These are phyloP conservation scores for Eumeta japonica DNA, from an alignment of 1,140 invertebrate genomes.

Conservation along the genomic window DNA sequence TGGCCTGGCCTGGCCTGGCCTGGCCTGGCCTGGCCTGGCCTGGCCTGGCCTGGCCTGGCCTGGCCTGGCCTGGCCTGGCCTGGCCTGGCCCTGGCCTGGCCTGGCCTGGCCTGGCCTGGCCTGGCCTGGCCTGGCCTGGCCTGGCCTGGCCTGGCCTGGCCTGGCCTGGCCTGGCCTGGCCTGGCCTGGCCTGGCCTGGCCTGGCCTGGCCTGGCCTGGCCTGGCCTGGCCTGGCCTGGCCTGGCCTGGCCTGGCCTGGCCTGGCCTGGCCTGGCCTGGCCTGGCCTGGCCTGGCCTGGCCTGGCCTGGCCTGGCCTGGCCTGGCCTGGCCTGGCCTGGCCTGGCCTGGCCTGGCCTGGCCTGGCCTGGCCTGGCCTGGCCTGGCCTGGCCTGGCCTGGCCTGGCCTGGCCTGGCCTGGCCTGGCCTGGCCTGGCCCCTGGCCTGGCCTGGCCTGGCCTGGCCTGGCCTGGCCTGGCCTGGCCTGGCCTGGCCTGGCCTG, in stretches of 20 bases:
- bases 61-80: slow-evolving; percentile 3
- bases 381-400: slow-evolving; percentile 1
- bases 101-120: slow-evolving; percentile 1
- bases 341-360: slow-evolving; percentile 1
- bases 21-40: neutral
- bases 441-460: neutral
- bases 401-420: slow-evolving; percentile 1
- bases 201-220: slow-evolving; percentile 5
- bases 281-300: slow-evolving; percentile 5
- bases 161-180: slow-evolving; percentile 2
- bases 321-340: neutral
- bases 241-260: slow-evolving; percentile 1
- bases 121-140: slow-evolving; percentile 1
- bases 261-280: slow-evolving; percentile 1
- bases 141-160: slow-evolving; percentile 9
- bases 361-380: slow-evolving; percentile 1
- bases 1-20: neutral
- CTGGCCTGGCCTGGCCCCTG: no score
- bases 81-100: no score
- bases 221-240: slow-evolving; percentile 8
- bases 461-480: slow-evolving; percentile 1
- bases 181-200: slow-evolving; percentile 1
- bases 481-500: slow-evolving; percentile 3
- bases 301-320: slow-evolving; percentile 12
- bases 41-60: slow-evolving; percentile 3